Evolutionary conservation across 2,888 invertebrate species (phyloP), one percentile per base, ranked within the genome.

Genomic region (Molorchus minor): DNA sequence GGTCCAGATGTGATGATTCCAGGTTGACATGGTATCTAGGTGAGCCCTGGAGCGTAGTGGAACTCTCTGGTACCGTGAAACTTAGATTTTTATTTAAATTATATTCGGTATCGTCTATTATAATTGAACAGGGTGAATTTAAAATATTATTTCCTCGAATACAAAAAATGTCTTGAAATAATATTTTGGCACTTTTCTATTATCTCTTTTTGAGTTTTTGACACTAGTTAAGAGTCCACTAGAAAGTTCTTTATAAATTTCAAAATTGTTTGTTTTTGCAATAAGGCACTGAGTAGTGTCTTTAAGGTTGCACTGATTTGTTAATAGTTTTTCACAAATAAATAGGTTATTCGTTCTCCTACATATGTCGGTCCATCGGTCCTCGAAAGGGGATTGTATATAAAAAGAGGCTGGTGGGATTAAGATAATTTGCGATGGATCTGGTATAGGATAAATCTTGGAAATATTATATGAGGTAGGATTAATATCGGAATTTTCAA

Each of bases 401-500:
- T 38, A 38, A 16, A 38, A 38, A 16, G 38, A 38, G 4, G 4
- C 38, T n/a, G n/a, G n/a, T n/a, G n/a, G n/a, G n/a, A n/a, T n/a
- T n/a, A n/a, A n/a, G n/a, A n/a, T n/a, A n/a, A 13, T 38, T 38
- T 38, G 38, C 3, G 4, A 3, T 16, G 16, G 38, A 10, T 13
- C 13, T 16, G 38, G 38, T 3, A 38, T 12, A 38, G 38, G 38
- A 38, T 38, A 38, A 3, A 38, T 38, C 16, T 38, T 38, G n/a
- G n/a, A n/a, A n/a, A n/a, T n/a, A n/a, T n/a, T n/a, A n/a, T n/a
- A n/a, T n/a, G n/a, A n/a, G n/a, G 38, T 38, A 38, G 38, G 38
- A 38, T 38, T 38, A 38, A 3, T 15, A 38, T 38, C 3, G 38
- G 38, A 38, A 38, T 38, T 38, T 38, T 38, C 38, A 38, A 38